A percentile compares a stretch with the other conserved stretches of the same genome.
These are phyloP conservation scores for Chrosomus eos DNA, from an alignment of 2,797 vertebrate genomes.

Conservation along the genomic window DNA sequence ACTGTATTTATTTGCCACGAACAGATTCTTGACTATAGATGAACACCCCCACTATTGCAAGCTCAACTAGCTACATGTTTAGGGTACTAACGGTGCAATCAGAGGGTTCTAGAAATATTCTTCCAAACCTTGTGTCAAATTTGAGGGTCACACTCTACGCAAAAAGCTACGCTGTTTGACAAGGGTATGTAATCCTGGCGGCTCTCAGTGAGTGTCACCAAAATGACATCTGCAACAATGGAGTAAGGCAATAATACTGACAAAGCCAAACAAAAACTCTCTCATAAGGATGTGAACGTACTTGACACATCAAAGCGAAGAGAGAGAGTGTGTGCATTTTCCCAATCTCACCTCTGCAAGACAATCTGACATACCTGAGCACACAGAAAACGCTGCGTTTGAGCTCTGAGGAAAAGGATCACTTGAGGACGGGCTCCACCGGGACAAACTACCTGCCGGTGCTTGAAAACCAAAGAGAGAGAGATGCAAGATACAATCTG, in stretches of 20 bases:
- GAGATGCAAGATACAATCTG: constrained; percentile 36
- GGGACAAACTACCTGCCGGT: constrained; percentile 30
- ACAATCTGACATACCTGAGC: constrained; percentile 31
- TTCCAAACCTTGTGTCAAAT: constrained; percentile 6
- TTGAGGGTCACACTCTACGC: background rate
- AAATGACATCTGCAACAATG: constrained; percentile 41
- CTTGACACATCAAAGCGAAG: constrained; percentile 35
- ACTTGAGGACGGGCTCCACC: constrained; percentile 23
- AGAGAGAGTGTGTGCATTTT: constrained; percentile 19
- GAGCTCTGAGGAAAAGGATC: constrained; percentile 32
- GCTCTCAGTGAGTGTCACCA: constrained; percentile 15
- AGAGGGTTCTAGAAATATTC: background rate
- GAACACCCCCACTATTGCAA: constrained; percentile 6
- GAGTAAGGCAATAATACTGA: constrained; percentile 39
- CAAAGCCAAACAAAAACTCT: constrained; percentile 46
- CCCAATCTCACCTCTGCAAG: constrained; percentile 35
- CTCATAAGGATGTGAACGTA: constrained; percentile 2
- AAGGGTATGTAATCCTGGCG: constrained; percentile 27
- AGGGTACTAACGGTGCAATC: background rate
- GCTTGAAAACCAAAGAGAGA: constrained; percentile 41
- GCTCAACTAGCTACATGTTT: constrained; percentile 3
- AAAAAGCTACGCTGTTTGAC: constrained; percentile 13
- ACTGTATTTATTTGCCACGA: background rate
- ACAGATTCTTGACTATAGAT: constrained; percentile 21
- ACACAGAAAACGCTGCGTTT: constrained; percentile 26